Evolutionary conservation across 2,888 invertebrate species (phyloP).

Genomic region (Netelia fuscicornis): DNA sequence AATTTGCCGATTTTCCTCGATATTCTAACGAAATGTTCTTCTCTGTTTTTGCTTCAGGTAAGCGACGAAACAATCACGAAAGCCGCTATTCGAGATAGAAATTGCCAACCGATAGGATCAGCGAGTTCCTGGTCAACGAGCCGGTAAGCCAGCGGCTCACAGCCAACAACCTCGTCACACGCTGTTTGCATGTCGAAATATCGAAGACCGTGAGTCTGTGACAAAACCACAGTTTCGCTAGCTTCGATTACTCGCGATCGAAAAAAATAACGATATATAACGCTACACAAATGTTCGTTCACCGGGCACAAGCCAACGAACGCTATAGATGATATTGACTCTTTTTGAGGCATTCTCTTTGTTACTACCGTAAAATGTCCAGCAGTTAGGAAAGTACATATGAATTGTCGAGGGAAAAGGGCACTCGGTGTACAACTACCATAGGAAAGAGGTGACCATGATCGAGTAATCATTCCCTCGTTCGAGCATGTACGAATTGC

Average conservation of each 20-base stretch:
- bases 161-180: not conserved
- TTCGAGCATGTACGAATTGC: slow-evolving; percentile 42
- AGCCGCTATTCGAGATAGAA: not conserved
- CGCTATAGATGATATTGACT: not conserved
- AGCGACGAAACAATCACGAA: slow-evolving; percentile 26
- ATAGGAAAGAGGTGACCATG: slow-evolving; percentile 29
- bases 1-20: not conserved
- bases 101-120: not conserved
- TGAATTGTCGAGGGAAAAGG: slow-evolving; percentile 6
- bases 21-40: not conserved
- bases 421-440: slow-evolving; percentile 8
- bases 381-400: slow-evolving; percentile 26
- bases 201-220: not conserved
- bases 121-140: not conserved
- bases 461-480: slow-evolving; percentile 50
- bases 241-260: slow-evolving; percentile 13
- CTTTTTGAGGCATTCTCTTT: not conserved
- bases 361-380: not conserved
- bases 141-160: slow-evolving; percentile 33
- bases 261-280: not conserved
- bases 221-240: not conserved
- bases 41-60: slow-evolving; percentile 55
- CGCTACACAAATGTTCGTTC: not conserved
- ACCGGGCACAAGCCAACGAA: not conserved
- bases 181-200: not conserved